Percentiles rank a stretch among this genome's conserved stretches.
These are phyloP conservation scores for Drosophila multiciliata DNA, from an alignment of 2,888 invertebrate genomes.

Conservation along the genomic window DNA sequence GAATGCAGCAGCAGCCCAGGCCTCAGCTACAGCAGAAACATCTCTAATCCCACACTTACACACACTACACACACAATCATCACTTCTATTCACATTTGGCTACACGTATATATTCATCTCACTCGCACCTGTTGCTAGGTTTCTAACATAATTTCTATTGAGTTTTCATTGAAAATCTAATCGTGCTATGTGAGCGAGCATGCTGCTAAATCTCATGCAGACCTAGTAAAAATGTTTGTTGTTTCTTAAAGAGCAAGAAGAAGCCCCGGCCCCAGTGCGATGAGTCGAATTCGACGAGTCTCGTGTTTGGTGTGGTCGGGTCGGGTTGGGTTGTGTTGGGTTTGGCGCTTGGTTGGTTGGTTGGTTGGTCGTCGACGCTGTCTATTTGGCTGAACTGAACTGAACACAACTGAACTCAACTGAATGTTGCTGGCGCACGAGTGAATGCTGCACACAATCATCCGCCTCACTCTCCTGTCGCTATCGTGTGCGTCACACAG, in stretches of 20 bases:
- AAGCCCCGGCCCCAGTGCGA: slow-evolving; percentile 60
- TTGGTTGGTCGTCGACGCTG: not conserved
- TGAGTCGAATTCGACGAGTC: not conserved
- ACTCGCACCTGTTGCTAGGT: slow-evolving; percentile 60
- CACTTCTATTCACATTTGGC: slow-evolving; percentile 17
- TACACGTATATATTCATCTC: slow-evolving; percentile 53
- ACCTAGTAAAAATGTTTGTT: slow-evolving; percentile 85
- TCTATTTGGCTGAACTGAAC: slow-evolving; percentile 5
- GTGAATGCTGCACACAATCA: slow-evolving; percentile 6
- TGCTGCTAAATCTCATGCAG: slow-evolving; percentile 81
- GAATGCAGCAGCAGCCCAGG: slow-evolving; percentile 44
- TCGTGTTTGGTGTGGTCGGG: slow-evolving; percentile 9
- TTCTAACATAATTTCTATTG: slow-evolving; percentile 83
- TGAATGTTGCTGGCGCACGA: slow-evolving; percentile 5
- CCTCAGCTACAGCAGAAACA: slow-evolving; percentile 33
- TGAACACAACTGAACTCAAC: slow-evolving; percentile 3
- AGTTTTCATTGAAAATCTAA: slow-evolving; percentile 83
- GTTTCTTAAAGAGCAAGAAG: slow-evolving; percentile 83
- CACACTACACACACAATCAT: slow-evolving; percentile 5
- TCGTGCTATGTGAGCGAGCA: slow-evolving; percentile 57
- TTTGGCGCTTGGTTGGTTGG: slow-evolving; percentile 10
- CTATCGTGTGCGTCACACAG: slow-evolving; percentile 22
- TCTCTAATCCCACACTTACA: slow-evolving; percentile 65
- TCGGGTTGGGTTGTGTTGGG: slow-evolving; percentile 17
- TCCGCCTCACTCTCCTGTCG: not conserved